Conservation (phyloP, 2,888 invertebrate genomes). For the Heliconius ethilla region DNA sequence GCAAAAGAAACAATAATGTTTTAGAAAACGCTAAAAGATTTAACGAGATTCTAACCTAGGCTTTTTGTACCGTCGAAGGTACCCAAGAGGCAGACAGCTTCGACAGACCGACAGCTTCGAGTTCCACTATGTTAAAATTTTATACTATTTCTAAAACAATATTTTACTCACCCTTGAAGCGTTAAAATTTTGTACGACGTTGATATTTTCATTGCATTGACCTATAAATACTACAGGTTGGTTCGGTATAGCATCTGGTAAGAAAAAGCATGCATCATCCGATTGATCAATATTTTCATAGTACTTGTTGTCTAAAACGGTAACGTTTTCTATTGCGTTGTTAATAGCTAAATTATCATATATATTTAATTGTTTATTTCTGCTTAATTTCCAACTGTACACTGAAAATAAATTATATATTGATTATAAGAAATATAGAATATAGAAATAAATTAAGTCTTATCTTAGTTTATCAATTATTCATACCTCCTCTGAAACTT, state of each 20-base stretch:
- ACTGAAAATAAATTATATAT: slow-evolving; percentile 52
- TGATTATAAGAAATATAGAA: not conserved
- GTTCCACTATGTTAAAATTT: no score
- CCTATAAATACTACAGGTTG: slow-evolving; percentile 63
- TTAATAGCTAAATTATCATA: slow-evolving; percentile 53
- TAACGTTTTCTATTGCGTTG: slow-evolving; percentile 50
- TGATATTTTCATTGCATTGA: slow-evolving; percentile 62
- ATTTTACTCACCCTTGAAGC: slow-evolving; percentile 54
- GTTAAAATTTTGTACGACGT: slow-evolving; percentile 59
- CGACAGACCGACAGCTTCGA: no score
- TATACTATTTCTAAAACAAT: not conserved
- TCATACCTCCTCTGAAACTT: slow-evolving; percentile 61
- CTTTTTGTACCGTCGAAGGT: no score
- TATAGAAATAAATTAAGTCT: not conserved
- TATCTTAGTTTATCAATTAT: not conserved
- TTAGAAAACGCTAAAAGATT: no score
- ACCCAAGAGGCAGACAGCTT: no score
- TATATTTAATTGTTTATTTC: slow-evolving; percentile 51
- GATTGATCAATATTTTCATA: slow-evolving; percentile 59
- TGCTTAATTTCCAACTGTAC: slow-evolving; percentile 73
- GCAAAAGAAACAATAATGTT: no score
- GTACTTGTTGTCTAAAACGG: slow-evolving; percentile 59
- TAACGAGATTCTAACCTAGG: no score
- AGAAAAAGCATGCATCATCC: slow-evolving; percentile 62
- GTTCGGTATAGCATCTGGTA: slow-evolving; percentile 60